Evolutionary conservation across 2,888 invertebrate genomes (phyloP).

Genomic region (Hirudinaria manillensis): DNA sequence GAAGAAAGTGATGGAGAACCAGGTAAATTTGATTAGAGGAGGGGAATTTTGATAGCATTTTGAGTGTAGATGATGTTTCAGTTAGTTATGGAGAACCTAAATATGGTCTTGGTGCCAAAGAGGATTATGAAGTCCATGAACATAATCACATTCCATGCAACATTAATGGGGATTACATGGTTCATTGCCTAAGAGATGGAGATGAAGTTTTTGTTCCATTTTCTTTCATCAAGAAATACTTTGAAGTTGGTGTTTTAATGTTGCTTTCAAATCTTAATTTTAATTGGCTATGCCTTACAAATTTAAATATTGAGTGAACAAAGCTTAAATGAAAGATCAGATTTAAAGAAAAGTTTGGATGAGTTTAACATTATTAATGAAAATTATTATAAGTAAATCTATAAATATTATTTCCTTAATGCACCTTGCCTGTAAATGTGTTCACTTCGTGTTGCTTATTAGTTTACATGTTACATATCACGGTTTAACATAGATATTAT

Average conservation of each 20-base stretch:
- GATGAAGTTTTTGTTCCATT: conserved; percentile 11
- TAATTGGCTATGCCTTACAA: too few species aligned
- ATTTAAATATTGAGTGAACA: too few species aligned
- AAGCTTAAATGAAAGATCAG: background rate
- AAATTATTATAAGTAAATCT: too few species aligned
- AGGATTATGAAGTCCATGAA: conserved; percentile 11
- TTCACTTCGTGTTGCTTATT: too few species aligned
- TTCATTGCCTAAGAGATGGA: conserved; percentile 4
- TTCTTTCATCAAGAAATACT: conserved; percentile 11
- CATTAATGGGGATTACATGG: background rate
- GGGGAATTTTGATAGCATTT: background rate
- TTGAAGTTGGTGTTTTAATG: background rate
- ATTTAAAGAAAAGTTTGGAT: background rate
- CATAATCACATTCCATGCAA: conserved; percentile 12
- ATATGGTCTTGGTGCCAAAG: conserved; percentile 1
- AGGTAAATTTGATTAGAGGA: background rate
- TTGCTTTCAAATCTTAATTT: too few species aligned
- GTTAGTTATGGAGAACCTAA: background rate
- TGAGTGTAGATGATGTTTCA: background rate
- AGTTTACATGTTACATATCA: too few species aligned
- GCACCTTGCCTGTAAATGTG: too few species aligned
- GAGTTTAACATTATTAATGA: background rate
- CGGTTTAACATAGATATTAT: too few species aligned
- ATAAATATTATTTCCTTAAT: too few species aligned
- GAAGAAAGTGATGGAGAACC: background rate